Percentiles rank a stretch among this genome's conserved stretches.
Evolutionary conservation across 2,888 invertebrate genomes (phyloP).

Genomic region (Dermolepida albohirtum): DNA sequence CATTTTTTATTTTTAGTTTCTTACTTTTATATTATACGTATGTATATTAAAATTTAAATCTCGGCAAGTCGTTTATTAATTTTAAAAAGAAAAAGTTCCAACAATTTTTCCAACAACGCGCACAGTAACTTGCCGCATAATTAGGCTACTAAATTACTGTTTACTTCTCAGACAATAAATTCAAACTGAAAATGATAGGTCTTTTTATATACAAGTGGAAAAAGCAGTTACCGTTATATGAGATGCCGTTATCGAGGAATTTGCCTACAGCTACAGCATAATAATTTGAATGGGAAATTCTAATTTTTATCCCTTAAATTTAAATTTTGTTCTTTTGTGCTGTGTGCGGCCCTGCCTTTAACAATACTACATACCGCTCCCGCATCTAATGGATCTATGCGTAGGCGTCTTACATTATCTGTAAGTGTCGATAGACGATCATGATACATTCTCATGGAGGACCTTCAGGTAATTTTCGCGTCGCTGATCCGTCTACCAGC

Average conservation of each 20-base stretch:
- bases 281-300: background rate
- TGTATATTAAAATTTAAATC: no score
- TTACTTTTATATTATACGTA: no score
- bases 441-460: constrained; percentile 1
- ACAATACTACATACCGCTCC: constrained; percentile 11
- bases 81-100: no score
- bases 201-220: no score
- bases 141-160: no score
- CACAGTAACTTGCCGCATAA: no score
- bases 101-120: no score
- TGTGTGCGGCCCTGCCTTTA: background rate
- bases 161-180: no score
- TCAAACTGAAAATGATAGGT: no score
- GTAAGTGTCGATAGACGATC: constrained; percentile 31
- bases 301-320: background rate
- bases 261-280: background rate
- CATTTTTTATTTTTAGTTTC: no score
- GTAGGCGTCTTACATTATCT: constrained; percentile 31
- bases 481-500: constrained; percentile 8
- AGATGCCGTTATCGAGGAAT: background rate
- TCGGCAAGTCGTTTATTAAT: no score
- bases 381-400: constrained; percentile 22
- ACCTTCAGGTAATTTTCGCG: constrained; percentile 30
- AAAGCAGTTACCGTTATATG: no score
- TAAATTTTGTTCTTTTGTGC: background rate